These are phyloP conservation scores for Drepana falcataria DNA, from an alignment of 2,888 invertebrate genomes.

Conservation along the genomic window DNA sequence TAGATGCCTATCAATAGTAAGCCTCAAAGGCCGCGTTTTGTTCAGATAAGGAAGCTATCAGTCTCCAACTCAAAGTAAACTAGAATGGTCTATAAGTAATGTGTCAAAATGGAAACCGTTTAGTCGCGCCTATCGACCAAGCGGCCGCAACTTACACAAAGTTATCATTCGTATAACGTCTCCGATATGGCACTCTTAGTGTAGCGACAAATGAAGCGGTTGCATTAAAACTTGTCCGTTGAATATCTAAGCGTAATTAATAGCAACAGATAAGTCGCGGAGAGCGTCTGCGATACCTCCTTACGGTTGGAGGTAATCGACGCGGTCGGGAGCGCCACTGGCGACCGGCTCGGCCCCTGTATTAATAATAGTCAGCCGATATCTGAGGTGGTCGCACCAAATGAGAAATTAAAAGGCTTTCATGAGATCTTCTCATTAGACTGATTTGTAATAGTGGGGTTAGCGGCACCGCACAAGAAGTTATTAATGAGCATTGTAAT, in stretches of 20 bases:
- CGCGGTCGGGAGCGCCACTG: conserved; percentile 62
- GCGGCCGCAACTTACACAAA: conserved; percentile 54
- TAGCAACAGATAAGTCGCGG: conserved; percentile 69
- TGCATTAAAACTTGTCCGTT: conserved; percentile 75
- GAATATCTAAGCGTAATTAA: conserved; percentile 75
- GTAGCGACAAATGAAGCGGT: conserved; percentile 74
- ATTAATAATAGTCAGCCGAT: conserved; percentile 73
- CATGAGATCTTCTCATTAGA: conserved; percentile 71
- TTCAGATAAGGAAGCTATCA: conserved; percentile 38
- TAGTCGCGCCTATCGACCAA: conserved; percentile 21
- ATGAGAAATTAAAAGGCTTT: conserved; percentile 78
- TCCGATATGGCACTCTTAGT: conserved; percentile 68
- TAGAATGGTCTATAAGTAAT: conserved; percentile 23
- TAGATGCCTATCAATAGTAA: conserved; percentile 55
- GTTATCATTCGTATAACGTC: conserved; percentile 64
- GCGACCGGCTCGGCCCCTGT: conserved; percentile 51
- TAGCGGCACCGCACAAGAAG: conserved; percentile 64
- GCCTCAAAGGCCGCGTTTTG: conserved; percentile 42
- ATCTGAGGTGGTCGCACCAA: conserved; percentile 68
- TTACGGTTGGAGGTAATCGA: conserved; percentile 55
- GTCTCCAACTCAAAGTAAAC: conserved; percentile 35
- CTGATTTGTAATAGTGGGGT: conserved; percentile 63
- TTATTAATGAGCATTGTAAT: conserved; percentile 69
- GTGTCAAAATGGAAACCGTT: conserved; percentile 23
- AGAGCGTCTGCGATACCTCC: conserved; percentile 57